Evolutionary conservation across 2,888 invertebrate genomes (phyloP), one percentile per base, ranked within the genome.

Genomic region (Noctua pronuba): DNA sequence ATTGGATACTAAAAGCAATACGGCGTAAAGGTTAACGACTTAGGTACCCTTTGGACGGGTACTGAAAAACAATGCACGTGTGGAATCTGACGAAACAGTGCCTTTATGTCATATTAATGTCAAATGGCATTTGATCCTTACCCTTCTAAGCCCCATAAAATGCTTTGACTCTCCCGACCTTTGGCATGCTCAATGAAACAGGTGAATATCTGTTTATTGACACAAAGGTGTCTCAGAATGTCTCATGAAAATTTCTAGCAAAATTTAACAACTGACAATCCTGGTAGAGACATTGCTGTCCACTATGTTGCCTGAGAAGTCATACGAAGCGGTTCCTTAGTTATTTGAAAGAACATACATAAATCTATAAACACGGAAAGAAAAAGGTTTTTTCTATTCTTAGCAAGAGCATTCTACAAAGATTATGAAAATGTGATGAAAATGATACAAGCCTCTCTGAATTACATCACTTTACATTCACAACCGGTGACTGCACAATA

Each of bases 21-120:
- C 11, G 46, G 68, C 44, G 58, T 18, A 75, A 75, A 85, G 71
- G 28, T 82, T 82, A 75, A 85, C 71, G 71, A 69, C 62, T 64
- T 35, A 46, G 67, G 38, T 60, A 68, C 31, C 70, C 65, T 73
- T 82, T 65, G 31, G 46, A 31, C 28, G 38, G 35, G 5, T 46
- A 35, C 38, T 55, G n/a, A 49, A 79, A 76, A 80, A 68, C 68
- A 68, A 44, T 52, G 58, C 18, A 49, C 44, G 44, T 52, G 35
- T 49, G 18, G 38, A 68, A 44, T 38, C 41, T 41, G n/a, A n/a
- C 49, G 28, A 49, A 46, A 41, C 60, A 49, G 38, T 62, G 55
- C 4, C n/a, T 70, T 41, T 66, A 73, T 55, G 74, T 44, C 64
- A 62, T 49, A 64, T 71, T 18, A 58, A 71, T 73, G 64, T 60